phyloP scores from a whole-genome alignment of 2,113 vertebrate species.

The Brevimyrus niger region DNA sequence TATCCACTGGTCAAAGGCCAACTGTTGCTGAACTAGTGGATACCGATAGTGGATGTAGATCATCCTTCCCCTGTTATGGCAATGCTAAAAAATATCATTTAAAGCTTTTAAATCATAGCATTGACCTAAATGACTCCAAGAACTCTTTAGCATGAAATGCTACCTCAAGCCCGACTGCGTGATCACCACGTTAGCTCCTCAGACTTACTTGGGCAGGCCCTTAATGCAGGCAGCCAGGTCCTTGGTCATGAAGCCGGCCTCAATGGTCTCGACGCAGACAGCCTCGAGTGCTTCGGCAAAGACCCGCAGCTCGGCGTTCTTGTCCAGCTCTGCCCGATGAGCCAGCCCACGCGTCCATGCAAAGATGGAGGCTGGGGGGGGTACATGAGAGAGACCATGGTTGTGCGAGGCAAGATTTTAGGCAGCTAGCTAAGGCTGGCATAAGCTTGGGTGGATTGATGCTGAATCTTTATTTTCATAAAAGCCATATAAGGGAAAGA shows the following conservation, averaged over 20 bases:
- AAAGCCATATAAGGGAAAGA: neutral
- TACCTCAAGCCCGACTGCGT: neutral
- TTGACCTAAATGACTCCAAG: neutral
- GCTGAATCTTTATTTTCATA: neutral
- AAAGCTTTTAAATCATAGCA: neutral
- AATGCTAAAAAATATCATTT: neutral
- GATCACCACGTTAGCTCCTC: neutral
- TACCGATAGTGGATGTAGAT: neutral
- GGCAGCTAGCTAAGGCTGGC: neutral
- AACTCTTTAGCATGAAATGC: neutral
- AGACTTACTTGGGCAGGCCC: conserved; percentile 80
- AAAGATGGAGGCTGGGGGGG: conserved; percentile 85
- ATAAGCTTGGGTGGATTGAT: neutral
- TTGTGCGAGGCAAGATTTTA: neutral
- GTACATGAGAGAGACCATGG: neutral
- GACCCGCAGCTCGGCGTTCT: conserved; percentile 68
- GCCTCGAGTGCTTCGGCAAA: conserved; percentile 82
- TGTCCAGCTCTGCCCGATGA: conserved; percentile 87
- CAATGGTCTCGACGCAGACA: conserved; percentile 91
- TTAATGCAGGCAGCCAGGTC: conserved; percentile 96
- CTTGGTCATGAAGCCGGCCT: conserved; percentile 97
- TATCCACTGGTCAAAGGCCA: neutral
- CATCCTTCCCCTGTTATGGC: neutral
- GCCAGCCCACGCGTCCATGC: conserved; percentile 89
- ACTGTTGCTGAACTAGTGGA: neutral